Conservation (phyloP, 2,888 invertebrate species). For the Tillus elongatus region DNA sequence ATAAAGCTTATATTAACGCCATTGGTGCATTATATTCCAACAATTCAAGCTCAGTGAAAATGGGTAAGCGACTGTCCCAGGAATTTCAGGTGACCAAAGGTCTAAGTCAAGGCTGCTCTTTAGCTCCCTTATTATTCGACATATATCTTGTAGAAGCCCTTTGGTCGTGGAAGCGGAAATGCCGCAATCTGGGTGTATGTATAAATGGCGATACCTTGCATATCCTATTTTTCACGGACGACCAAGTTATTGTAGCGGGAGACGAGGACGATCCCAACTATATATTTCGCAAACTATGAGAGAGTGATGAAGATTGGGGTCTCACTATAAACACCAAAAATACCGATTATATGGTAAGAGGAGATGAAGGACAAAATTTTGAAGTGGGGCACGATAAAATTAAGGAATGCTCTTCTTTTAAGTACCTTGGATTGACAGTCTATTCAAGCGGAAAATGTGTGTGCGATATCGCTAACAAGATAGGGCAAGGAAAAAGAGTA, state of each 20-base stretch:
- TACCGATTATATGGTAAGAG: background rate
- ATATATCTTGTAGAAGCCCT: background rate
- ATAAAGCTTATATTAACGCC: background rate
- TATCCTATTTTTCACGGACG: background rate
- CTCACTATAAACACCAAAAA: conserved; percentile 1
- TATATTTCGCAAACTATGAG: conserved; percentile 3
- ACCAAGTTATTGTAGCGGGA: conserved; percentile 2
- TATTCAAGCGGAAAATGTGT: too few relatives aligned
- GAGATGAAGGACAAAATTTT: background rate
- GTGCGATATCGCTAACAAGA: too few relatives aligned
- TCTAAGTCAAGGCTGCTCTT: conserved; percentile 2
- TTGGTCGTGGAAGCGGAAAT: background rate
- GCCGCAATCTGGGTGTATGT: background rate
- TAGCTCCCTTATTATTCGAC: background rate
- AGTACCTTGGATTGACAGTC: too few relatives aligned
- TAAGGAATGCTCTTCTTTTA: too few relatives aligned
- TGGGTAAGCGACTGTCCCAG: conserved; percentile 1
- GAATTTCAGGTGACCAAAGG: too few relatives aligned
- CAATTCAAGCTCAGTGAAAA: background rate
- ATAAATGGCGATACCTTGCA: conserved; percentile 2
- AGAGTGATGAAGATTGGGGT: background rate
- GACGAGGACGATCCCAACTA: conserved; percentile 2
- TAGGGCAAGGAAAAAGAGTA: too few relatives aligned
- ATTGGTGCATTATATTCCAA: background rate
- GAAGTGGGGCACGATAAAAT: background rate